Evolutionary conservation across 2,888 invertebrate species (phyloP).

Genomic region (Phytoseiulus persimilis): DNA sequence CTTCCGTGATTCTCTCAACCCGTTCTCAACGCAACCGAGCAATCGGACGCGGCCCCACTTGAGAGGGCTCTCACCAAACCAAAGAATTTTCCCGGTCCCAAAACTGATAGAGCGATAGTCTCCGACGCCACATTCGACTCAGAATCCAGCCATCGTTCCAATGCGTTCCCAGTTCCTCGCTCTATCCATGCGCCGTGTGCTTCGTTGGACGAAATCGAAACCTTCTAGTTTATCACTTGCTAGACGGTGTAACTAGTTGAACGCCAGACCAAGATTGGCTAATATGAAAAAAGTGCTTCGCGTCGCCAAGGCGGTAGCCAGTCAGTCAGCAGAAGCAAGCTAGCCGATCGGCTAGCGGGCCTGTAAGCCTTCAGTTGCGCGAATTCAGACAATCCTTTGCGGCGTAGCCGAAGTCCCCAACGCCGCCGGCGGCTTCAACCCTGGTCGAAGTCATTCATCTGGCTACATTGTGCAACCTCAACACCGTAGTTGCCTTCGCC

Average conservation of each 20-base stretch:
- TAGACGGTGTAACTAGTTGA: neutral
- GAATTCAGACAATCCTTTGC: neutral
- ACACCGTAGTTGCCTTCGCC: neutral
- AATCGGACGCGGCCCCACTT: too few species aligned
- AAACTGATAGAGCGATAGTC: neutral
- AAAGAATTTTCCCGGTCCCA: neutral
- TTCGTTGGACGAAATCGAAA: neutral
- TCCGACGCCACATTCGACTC: neutral
- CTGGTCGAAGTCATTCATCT: slow-evolving; percentile 5
- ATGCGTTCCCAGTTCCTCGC: neutral
- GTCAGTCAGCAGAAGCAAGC: neutral
- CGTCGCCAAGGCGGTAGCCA: neutral
- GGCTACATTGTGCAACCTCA: neutral
- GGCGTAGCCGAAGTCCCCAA: neutral
- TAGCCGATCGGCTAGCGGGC: neutral
- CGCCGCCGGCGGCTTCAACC: neutral
- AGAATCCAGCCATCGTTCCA: neutral
- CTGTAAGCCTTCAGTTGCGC: neutral
- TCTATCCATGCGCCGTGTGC: neutral
- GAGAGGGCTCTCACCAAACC: neutral
- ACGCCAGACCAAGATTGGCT: neutral
- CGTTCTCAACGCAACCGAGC: too few species aligned
- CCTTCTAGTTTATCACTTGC: neutral
- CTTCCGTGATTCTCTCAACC: too few species aligned
- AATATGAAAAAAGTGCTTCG: neutral